A percentile compares a stretch with the other conserved stretches of the same genome.
Evolutionary conservation across 2,113 vertebrate species (phyloP).

Genomic region (Xenus cinereus): DNA sequence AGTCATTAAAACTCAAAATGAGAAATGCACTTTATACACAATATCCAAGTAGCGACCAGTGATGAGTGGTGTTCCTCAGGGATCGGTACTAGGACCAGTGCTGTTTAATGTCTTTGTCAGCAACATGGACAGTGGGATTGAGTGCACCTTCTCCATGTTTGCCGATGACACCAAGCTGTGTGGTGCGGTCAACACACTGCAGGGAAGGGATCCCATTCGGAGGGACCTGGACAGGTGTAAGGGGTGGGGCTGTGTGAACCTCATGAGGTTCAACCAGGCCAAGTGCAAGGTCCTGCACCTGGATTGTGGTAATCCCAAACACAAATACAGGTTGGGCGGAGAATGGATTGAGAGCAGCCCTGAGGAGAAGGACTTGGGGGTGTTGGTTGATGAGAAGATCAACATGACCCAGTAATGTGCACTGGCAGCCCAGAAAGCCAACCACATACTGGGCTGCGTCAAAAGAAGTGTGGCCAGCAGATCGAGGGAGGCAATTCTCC

Average conservation of each 20-base stretch:
- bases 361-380: not conserved
- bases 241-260: not conserved
- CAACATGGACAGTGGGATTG: not conserved
- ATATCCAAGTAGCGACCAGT: not conserved
- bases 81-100: not conserved
- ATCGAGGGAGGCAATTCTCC: not conserved
- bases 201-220: not conserved
- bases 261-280: not conserved
- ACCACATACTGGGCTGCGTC: not conserved
- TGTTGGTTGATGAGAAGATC: not conserved
- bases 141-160: not conserved
- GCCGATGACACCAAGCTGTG: not conserved
- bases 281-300: not conserved
- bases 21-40: not conserved
- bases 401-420: not conserved
- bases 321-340: not conserved
- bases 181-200: not conserved
- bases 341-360: not conserved
- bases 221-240: not conserved
- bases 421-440: not conserved
- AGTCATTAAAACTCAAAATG: constrained; percentile 13
- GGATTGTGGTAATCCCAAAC: not conserved
- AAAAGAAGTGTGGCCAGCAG: not conserved
- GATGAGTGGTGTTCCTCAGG: not conserved
- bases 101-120: not conserved